Evolutionary conservation across 2,888 invertebrate species (phyloP).

Genomic region (Nemoura dubitans): DNA sequence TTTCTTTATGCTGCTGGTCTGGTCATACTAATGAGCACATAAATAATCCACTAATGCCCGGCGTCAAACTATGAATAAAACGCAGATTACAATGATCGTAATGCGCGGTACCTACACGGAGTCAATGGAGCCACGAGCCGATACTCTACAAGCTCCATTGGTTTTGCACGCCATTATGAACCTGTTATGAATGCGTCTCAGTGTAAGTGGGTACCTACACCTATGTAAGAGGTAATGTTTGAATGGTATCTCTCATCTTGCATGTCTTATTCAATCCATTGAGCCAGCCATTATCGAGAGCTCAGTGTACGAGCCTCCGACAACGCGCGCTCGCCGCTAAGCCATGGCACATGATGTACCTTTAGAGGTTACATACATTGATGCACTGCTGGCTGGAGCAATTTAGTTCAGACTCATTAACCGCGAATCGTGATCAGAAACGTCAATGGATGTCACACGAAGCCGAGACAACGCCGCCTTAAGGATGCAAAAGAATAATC

Average conservation of each 20-base stretch:
- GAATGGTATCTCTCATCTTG: slow-evolving; percentile 12
- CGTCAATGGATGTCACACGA: not conserved
- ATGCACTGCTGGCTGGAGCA: not conserved
- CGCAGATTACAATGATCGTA: not conserved
- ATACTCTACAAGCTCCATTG: not conserved
- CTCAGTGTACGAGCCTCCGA: not conserved
- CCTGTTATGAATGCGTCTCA: not conserved
- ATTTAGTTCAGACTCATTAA: not conserved
- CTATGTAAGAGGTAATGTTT: not conserved
- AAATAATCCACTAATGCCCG: not conserved
- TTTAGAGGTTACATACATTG: not conserved
- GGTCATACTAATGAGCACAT: not conserved
- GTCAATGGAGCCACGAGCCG: not conserved
- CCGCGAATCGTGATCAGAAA: not conserved
- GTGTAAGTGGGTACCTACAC: not conserved
- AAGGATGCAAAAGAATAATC: too few species aligned
- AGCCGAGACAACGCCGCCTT: not conserved
- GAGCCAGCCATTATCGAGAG: not conserved
- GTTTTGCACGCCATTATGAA: not conserved
- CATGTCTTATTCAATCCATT: not conserved
- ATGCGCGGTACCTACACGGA: not conserved
- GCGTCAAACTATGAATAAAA: not conserved
- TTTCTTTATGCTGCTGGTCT: too few species aligned
- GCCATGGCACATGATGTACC: too few species aligned
- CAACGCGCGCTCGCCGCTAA: not conserved